Percentiles rank a stretch among this genome's conserved stretches.
These are phyloP conservation scores for Diacarnus erythraeanus DNA, from an alignment of 37 sponge, comb jelly and placozoan species.

Conservation along the genomic window DNA sequence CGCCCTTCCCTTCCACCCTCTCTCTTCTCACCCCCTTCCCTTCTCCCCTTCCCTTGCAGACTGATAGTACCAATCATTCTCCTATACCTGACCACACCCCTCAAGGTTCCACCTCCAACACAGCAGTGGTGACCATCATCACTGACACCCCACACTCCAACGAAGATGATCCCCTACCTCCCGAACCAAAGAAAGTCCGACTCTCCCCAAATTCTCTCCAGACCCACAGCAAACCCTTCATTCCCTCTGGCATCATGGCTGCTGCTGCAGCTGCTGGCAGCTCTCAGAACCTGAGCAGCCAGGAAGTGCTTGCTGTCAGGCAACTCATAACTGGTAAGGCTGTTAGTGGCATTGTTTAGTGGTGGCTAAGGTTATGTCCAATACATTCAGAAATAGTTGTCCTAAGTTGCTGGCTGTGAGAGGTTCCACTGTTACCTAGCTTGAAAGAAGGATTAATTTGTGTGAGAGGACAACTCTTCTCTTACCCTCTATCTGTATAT, in stretches of 20 bases:
- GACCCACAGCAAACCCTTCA: neutral
- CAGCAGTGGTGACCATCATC: conserved; percentile 33
- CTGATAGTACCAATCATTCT: neutral
- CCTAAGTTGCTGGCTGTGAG: neutral
- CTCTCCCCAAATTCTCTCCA: conserved; percentile 7
- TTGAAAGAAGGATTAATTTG: too few species aligned
- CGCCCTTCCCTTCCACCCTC: neutral
- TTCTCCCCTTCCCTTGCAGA: neutral
- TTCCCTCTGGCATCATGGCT: neutral
- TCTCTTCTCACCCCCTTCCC: neutral
- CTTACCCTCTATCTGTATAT: neutral
- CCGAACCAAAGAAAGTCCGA: conserved; percentile 18
- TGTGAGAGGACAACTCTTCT: neutral
- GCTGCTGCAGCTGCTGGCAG: conserved; percentile 3
- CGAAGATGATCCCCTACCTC: neutral
- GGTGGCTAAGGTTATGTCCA: too few species aligned
- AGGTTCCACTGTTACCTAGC: neutral
- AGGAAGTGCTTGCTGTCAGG: conserved; percentile 56
- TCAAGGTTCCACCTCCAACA: neutral
- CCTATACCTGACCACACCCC: conserved; percentile 1
- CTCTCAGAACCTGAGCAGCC: conserved; percentile 14
- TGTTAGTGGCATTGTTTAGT: too few species aligned
- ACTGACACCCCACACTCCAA: neutral
- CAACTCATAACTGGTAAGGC: conserved; percentile 64
- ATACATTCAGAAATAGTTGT: too few species aligned